Conservation (phyloP, 2,113 vertebrate species). For the Neotragus pygmaeus region DNA sequence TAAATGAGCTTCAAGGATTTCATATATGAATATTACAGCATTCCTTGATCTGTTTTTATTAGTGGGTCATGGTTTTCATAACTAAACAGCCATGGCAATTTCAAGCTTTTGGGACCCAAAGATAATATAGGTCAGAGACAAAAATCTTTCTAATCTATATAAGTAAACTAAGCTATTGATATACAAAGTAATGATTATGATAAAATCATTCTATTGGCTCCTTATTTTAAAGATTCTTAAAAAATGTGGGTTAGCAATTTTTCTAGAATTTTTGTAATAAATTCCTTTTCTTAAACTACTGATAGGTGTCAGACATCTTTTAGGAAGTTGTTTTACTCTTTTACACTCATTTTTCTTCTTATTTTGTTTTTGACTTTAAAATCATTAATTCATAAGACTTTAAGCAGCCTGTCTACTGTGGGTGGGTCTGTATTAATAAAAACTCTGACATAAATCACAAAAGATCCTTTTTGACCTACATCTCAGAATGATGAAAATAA, state of each 20-base stretch:
- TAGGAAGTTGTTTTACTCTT: not conserved
- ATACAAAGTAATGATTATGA: not conserved
- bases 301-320: not conserved
- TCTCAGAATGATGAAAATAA: no score
- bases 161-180: not conserved
- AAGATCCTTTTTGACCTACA: not conserved
- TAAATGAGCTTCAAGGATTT: not conserved
- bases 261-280: not conserved
- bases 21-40: not conserved
- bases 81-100: not conserved
- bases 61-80: not conserved
- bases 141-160: not conserved
- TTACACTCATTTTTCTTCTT: not conserved
- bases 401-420: not conserved
- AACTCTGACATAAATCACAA: not conserved
- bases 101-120: not conserved
- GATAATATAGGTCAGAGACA: not conserved
- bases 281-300: not conserved
- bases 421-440: not conserved
- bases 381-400: not conserved
- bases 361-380: not conserved
- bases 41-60: not conserved
- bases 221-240: not conserved
- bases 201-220: not conserved
- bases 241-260: not conserved